A percentile compares a stretch with the other conserved stretches of the same genome.
Evolutionary conservation across 2,888 invertebrate genomes (phyloP).

Genomic region (Bursaphelenchus okinawaensis): DNA sequence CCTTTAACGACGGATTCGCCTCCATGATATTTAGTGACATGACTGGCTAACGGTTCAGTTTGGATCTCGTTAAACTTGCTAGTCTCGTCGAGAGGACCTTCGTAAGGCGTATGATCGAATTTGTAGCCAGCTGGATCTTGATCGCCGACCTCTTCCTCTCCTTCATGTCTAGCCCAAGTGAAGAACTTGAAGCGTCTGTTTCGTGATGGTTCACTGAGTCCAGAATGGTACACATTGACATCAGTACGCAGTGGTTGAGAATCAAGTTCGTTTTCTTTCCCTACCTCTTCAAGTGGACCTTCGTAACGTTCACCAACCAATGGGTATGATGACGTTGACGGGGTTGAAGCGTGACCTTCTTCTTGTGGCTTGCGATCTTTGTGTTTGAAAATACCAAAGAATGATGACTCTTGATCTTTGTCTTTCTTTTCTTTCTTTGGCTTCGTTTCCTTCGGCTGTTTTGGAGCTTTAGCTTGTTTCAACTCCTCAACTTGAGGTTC

Average conservation of each 20-base stretch:
- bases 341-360: neutral
- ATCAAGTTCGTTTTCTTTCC: slow-evolving; percentile 1
- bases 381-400: neutral
- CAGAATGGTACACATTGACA: slow-evolving; percentile 27
- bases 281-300: slow-evolving; percentile 7
- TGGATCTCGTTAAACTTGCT: too few relatives aligned
- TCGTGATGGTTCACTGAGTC: too few relatives aligned
- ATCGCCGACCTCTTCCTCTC: too few relatives aligned
- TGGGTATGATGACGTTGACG: slow-evolving; percentile 1
- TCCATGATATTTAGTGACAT: too few relatives aligned
- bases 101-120: too few relatives aligned
- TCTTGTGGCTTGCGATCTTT: neutral
- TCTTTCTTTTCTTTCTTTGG: slow-evolving; percentile 9
- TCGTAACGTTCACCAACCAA: neutral
- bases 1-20: too few relatives aligned
- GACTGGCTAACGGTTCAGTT: too few relatives aligned
- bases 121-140: too few relatives aligned
- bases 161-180: too few relatives aligned
- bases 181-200: too few relatives aligned
- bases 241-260: slow-evolving; percentile 18
- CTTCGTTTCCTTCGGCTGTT: neutral
- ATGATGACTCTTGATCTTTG: neutral
- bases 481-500: neutral
- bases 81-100: too few relatives aligned
- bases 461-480: neutral